phyloP scores from a whole-genome alignment of 2,113 vertebrate species.

The Lophotis ruficrista region DNA sequence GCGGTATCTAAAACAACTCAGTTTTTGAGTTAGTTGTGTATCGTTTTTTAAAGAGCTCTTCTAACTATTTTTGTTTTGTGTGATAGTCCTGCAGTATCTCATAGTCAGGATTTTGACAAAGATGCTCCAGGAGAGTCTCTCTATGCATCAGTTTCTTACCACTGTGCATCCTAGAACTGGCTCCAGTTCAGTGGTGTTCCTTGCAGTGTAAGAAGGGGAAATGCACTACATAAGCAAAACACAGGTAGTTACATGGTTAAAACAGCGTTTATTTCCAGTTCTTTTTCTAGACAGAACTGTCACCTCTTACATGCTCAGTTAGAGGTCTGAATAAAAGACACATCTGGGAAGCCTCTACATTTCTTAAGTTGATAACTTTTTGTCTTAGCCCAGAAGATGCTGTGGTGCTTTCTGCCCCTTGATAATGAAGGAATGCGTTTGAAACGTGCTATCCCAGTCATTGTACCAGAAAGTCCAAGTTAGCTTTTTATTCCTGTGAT shows the following conservation, averaged over 20 bases:
- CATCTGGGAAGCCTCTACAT: not conserved
- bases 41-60: not conserved
- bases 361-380: not conserved
- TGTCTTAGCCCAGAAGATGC: not conserved
- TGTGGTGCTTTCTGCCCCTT: not conserved
- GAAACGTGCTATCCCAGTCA: not conserved
- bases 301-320: not conserved
- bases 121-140: not conserved
- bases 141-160: not conserved
- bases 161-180: not conserved
- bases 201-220: not conserved
- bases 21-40: not conserved
- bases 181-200: not conserved
- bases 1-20: not conserved
- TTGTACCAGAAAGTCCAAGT: not conserved
- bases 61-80: not conserved
- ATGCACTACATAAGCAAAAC: not conserved
- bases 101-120: not conserved
- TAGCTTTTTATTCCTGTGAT: not conserved
- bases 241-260: not conserved
- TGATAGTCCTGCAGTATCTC: not conserved
- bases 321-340: not conserved
- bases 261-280: not conserved
- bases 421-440: not conserved
- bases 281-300: not conserved